Percentiles rank a stretch among this genome's conserved stretches.
phyloP scores from a whole-genome alignment of 1,140 invertebrate species.

The Orchesella cincta region DNA sequence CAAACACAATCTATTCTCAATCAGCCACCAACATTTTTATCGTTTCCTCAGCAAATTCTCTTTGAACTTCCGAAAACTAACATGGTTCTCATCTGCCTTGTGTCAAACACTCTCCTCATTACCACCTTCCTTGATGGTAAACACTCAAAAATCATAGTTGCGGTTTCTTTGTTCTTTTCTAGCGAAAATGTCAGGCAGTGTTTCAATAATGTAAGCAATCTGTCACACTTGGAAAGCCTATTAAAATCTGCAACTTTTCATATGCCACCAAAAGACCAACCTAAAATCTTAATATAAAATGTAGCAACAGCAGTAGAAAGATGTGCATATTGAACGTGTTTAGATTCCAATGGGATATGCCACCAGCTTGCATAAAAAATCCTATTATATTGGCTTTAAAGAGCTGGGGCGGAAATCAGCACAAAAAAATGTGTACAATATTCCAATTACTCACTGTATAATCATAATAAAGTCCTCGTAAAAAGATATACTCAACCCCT shows the following conservation, averaged over 20 bases:
- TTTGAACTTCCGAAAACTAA: constrained; percentile 9
- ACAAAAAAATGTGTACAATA: too few relatives aligned
- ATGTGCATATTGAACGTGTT: too few relatives aligned
- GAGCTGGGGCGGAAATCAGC: too few relatives aligned
- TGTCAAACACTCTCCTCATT: not conserved
- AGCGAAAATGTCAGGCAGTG: constrained; percentile 12
- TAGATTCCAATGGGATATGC: too few relatives aligned
- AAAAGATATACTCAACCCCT: too few relatives aligned
- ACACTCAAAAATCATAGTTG: not conserved
- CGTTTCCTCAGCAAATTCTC: not conserved
- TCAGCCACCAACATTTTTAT: not conserved
- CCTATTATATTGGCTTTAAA: too few relatives aligned
- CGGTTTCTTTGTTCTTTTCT: constrained; percentile 8
- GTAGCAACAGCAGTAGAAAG: too few relatives aligned
- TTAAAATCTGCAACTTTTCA: constrained; percentile 23
- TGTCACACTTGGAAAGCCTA: not conserved
- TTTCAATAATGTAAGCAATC: constrained; percentile 25
- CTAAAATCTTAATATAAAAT: too few relatives aligned
- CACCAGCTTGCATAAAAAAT: too few relatives aligned
- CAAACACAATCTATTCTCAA: not conserved
- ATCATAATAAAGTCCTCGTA: too few relatives aligned
- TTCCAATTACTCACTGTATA: too few relatives aligned
- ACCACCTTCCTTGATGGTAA: not conserved
- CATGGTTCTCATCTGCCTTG: not conserved
- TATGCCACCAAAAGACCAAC: too few relatives aligned